Evolutionary conservation across 53 echinoderm and acorn worm genomes (phyloP), one percentile per base, ranked within the genome.

Genomic region (Apostichopus leukothele): DNA sequence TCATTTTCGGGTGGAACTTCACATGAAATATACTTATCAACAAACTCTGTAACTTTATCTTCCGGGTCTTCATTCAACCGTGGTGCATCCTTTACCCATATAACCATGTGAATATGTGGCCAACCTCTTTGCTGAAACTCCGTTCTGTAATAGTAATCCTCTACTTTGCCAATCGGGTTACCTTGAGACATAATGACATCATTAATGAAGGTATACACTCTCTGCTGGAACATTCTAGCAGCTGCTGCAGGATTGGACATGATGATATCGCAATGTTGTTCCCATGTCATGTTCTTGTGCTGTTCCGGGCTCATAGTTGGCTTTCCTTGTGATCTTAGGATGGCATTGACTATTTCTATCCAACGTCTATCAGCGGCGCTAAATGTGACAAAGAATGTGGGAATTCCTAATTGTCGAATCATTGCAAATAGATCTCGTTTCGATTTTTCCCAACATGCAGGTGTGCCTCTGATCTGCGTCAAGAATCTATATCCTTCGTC

Each of bases 141-240:
- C 74, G 86, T 53, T 79, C 89, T 81, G 59, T 88, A 92, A 39
- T 87, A 87, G 83, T 89, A 92, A 71, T 92, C 90, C 25, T 59
- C 68, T 5, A 92, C 85, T 74, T 91, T 90, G 51, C 93, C 96
- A 18, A 95, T 95, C 12, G 96, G 96, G 61, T 91, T 26, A 60
- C 91, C 86, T 79, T 57, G 25, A 0, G 94, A 94, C 84, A 91
- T 9, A 63, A 95, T 95, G 1, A 95, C 93, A 21, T 85, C 16
- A 22, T 18, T 23, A 9, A 94, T n/a, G 91, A 94, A 94, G 21
- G 79, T 89, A 53, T 89, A 80, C 55, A 92, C 85, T 79, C 94
- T 27, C 18, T 90, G 78, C 14, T 95, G 93, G 91, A 91, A 92
- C 90, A 96, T 96, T 85, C 96, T 89, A 1, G 94, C 94, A 60